These are phyloP conservation scores for Glyptemys insculpta DNA, from an alignment of 2,797 vertebrate genomes.

Conservation along the genomic window DNA sequence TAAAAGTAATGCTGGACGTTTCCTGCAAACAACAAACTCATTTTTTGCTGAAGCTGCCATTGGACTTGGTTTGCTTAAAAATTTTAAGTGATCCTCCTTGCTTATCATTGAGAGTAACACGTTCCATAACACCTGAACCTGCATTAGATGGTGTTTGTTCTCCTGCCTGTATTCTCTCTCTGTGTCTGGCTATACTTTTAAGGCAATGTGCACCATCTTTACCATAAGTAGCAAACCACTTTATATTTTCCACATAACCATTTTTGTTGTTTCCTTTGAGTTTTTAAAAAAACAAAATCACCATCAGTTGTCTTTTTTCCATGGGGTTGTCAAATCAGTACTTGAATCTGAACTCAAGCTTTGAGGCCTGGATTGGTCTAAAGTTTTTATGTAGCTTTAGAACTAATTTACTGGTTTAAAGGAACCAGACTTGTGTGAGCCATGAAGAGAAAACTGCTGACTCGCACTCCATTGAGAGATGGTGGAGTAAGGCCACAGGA, in stretches of 20 bases:
- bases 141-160: neutral
- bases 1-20: too few species aligned
- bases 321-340: neutral
- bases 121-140: neutral
- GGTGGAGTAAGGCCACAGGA: neutral
- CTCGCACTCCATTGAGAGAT: neutral
- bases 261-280: conserved; percentile 33
- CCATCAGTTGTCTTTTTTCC: neutral
- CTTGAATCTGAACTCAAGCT: neutral
- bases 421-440: neutral
- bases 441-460: neutral
- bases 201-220: neutral
- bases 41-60: neutral
- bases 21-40: neutral
- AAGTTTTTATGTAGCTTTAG: neutral
- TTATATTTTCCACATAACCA: conserved; percentile 15
- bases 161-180: neutral
- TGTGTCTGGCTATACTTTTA: neutral
- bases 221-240: neutral
- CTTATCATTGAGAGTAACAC: neutral
- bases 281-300: conserved; percentile 21
- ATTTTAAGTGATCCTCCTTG: neutral
- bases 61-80: conserved; percentile 1
- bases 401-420: neutral
- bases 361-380: neutral